Percentiles rank a stretch among this genome's conserved stretches.
Conservation (phyloP, 2,113 vertebrate species). For the Diadophis punctatus region DNA sequence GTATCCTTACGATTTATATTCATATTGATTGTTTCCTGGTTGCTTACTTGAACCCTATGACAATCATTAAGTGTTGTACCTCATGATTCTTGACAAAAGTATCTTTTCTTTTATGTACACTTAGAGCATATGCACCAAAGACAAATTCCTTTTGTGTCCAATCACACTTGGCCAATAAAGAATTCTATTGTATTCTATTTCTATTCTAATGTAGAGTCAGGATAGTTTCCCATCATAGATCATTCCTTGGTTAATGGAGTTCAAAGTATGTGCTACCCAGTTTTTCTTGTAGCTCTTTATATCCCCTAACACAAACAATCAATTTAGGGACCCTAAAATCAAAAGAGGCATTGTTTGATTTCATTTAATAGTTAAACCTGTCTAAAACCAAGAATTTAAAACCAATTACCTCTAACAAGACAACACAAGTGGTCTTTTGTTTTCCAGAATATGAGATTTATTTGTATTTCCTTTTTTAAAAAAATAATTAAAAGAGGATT, state of each 20-base stretch:
- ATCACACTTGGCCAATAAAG: too few relatives aligned
- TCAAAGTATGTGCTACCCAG: too few relatives aligned
- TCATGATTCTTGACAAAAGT: too few relatives aligned
- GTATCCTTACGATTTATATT: too few relatives aligned
- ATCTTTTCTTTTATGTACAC: too few relatives aligned
- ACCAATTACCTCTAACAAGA: neutral
- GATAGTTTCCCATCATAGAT: neutral
- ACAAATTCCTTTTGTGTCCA: too few relatives aligned
- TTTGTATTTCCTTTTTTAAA: neutral
- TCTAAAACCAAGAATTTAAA: constrained; percentile 22
- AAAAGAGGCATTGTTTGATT: neutral
- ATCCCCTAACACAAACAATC: neutral
- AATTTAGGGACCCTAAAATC: neutral
- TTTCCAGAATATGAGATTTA: neutral
- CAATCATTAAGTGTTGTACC: too few relatives aligned
- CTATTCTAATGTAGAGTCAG: neutral
- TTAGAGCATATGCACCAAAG: too few relatives aligned
- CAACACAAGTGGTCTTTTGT: neutral
- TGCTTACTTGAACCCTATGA: too few relatives aligned
- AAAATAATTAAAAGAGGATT: neutral
- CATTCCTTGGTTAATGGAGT: neutral
- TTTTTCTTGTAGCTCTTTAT: neutral
- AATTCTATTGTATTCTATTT: too few relatives aligned
- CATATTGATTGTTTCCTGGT: too few relatives aligned
- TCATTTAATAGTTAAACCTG: constrained; percentile 21